A percentile compares a stretch with the other conserved stretches of the same genome.
These are phyloP conservation scores for Dermatemys mawii DNA, from an alignment of 2,113 vertebrate genomes.

Conservation along the genomic window DNA sequence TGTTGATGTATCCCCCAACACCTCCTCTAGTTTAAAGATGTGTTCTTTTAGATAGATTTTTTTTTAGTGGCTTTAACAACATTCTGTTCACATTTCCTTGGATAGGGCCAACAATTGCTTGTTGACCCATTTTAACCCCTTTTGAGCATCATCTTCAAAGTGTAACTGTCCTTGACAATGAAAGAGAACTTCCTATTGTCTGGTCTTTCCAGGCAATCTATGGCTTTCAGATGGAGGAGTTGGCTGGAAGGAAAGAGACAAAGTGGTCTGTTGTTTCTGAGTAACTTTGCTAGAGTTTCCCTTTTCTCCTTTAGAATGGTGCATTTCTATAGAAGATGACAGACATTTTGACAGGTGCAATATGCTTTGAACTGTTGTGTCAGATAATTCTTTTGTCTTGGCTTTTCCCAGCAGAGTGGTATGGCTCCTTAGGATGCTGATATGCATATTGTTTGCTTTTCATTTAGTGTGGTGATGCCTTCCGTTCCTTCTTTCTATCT, in stretches of 20 bases:
- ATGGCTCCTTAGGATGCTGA: constrained; percentile 79
- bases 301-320: constrained; percentile 82
- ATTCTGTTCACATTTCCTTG: constrained; percentile 81
- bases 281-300: constrained; percentile 84
- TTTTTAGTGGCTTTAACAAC: constrained; percentile 76
- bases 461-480: constrained; percentile 76
- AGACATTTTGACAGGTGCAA: constrained; percentile 93
- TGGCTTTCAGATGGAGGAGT: constrained; percentile 85
- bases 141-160: constrained; percentile 91
- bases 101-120: constrained; percentile 82
- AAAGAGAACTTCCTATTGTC: constrained; percentile 87
- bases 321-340: constrained; percentile 87
- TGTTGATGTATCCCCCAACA: constrained; percentile 33
- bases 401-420: constrained; percentile 83
- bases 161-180: constrained; percentile 95
- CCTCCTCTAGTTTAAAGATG: constrained; percentile 72
- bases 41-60: constrained; percentile 74
- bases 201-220: constrained; percentile 84
- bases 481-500: constrained; percentile 63
- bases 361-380: constrained; percentile 96
- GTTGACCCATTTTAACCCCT: constrained; percentile 90
- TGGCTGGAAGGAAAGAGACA: constrained; percentile 84
- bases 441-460: constrained; percentile 83
- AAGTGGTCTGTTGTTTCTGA: constrained; percentile 87
- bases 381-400: constrained; percentile 91